Evolutionary conservation across 2,113 vertebrate genomes (phyloP), one percentile per base, ranked within the genome.

Genomic region (Trinectes maculatus): DNA sequence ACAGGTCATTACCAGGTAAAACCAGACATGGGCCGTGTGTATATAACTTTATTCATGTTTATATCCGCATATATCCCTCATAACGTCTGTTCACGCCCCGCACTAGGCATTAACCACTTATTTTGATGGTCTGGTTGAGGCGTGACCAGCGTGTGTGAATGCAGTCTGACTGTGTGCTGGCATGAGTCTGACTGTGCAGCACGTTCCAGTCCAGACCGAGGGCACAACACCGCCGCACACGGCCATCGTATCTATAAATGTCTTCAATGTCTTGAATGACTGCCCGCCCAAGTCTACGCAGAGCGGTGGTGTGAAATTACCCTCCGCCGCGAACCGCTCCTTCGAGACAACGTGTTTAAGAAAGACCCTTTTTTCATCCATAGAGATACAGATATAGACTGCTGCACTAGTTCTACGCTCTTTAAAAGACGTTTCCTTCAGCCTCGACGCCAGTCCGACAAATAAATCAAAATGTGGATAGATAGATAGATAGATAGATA

Each of bases 211-310:
- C 5, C 39, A 65, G 53, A 33, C 61, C 15, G 24, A 52, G 8
- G 37, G 39, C 46, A 37, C 33, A 22, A 26, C 53, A 3, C 44
- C 16, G 12, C 16, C n/a, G n/a, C 40, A 36, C 56, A 21, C 61
- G 8, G 37, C 3, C 63, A 18, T 47, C 25, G 42, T 42, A 34
- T 73, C 57, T 68, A 57, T 52, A 62, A 67, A 78, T 51, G 42
- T 25, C 6, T 57, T 47, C 24, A n/a, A n/a, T n/a, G 25, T 48
- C 31, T 46, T 31, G 26, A 49, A 29, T 46, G 49, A 54, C 61
- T 60, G 48, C 54, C 18, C 52, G 13, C 48, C 1, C 4, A 34
- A 33, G 1, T n/a, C 34, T 6, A 26, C 12, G 49, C 49, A 49
- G 37, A 49, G 42, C 31, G 19, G 21, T 37, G 44, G 43, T 43